Evolutionary conservation across 2,113 vertebrate genomes (phyloP), one percentile per base, ranked within the genome.

Genomic region (Tupaia chinensis): DNA sequence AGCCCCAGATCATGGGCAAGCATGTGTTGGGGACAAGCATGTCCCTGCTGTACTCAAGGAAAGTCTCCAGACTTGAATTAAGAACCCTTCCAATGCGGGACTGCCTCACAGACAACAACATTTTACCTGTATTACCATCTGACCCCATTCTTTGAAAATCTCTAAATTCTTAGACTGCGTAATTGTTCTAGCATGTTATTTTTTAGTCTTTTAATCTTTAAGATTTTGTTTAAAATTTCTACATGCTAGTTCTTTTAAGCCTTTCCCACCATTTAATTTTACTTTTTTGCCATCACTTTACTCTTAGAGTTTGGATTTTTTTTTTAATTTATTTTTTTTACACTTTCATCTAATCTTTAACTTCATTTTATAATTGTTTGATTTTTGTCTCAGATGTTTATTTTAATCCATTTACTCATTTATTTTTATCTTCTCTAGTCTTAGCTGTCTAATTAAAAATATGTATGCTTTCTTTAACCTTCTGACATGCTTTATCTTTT

Each of bases 401-500:
- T 87, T 92, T 93, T 90, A 89, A 95, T 92, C 80, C 12, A 32
- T 44, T 78, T 25, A 77, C 66, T 92, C 34, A 83, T 85, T 88
- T 94, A 65, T 72, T 78, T 94, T 94, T 95, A 83, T 76, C 80
- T 87, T 84, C 70, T 32, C 78, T 77, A 15, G 65, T 70, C 74
- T 81, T 91, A 92, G 84, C 16, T 88, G 87, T 54, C 74, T 82
- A 76, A 91, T 94, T 0, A 63, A 95, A 93, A 94, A 32, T 44
- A 66, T 9, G n/a, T 15, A 53, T 29, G 4, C 61, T 76, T 60
- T 54, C 72, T 88, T 97, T 95, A 89, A 95, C 69, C 87, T 76
- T 91, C 58, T 91, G 56, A 77, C 25, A 87, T 77, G 86, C 56
- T 95, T 94, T 77, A 91, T 88, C 63, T 89, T 93, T 78, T 78